Percentiles rank a stretch among this genome's conserved stretches.
Conservation (phyloP, 2,797 vertebrate species). For the Oryzias dopingdopingensis region DNA sequence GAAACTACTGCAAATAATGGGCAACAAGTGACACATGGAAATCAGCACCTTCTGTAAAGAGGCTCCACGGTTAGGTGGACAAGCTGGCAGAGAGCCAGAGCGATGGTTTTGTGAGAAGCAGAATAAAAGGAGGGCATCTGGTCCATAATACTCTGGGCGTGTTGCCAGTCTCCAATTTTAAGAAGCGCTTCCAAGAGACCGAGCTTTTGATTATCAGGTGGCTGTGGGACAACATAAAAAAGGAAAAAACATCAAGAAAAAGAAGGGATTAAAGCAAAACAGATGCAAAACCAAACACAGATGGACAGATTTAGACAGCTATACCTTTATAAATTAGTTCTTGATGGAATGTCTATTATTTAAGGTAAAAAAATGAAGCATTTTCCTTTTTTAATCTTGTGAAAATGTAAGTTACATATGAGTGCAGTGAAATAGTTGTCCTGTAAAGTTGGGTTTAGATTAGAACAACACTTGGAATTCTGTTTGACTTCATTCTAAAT, state of each 20-base stretch:
- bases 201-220: conserved; percentile 96
- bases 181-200: conserved; percentile 94
- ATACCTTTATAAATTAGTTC: too few relatives aligned
- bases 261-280: not conserved
- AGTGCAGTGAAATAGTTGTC: too few relatives aligned
- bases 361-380: too few relatives aligned
- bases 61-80: conserved; percentile 94
- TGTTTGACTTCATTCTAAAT: not conserved
- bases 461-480: not conserved
- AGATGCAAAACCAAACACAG: not conserved
- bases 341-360: too few relatives aligned
- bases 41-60: conserved; percentile 89
- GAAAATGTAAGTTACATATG: too few relatives aligned
- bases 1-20: conserved; percentile 2
- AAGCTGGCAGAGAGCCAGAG: conserved; percentile 92
- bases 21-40: conserved; percentile 24
- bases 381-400: too few relatives aligned
- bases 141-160: conserved; percentile 96
- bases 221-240: conserved; percentile 69
- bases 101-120: conserved; percentile 93
- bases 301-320: too few relatives aligned
- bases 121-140: conserved; percentile 97
- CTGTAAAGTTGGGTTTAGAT: too few relatives aligned
- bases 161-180: conserved; percentile 96
- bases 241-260: not conserved